Evolutionary conservation across 2,888 invertebrate species (phyloP).

Genomic region (Adineta ricciae): DNA sequence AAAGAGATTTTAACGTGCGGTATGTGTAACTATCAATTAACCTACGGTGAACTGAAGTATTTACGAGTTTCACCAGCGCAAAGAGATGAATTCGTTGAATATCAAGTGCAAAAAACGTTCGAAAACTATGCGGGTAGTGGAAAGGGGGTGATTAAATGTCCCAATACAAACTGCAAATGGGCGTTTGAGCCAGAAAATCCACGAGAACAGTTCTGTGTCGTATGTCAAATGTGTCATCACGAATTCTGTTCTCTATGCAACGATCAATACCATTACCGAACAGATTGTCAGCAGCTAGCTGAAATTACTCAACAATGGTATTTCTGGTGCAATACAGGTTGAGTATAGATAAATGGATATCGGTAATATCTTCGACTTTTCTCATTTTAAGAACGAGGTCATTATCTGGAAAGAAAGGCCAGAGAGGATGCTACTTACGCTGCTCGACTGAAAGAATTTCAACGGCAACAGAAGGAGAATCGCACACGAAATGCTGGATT

Average conservation of each 20-base stretch:
- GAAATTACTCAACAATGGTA: background rate
- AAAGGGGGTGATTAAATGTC: background rate
- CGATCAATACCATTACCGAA: background rate
- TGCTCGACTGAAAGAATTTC: background rate
- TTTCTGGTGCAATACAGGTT: background rate
- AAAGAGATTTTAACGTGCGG: background rate
- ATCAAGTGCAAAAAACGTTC: background rate
- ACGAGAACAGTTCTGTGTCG: background rate
- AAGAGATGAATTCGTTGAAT: background rate
- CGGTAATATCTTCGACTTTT: background rate
- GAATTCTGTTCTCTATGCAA: constrained; percentile 4
- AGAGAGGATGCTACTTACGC: background rate
- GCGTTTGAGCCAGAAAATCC: background rate
- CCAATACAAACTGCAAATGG: background rate
- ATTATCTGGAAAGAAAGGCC: background rate
- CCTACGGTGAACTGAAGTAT: background rate
- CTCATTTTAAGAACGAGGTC: background rate
- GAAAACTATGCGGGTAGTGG: background rate
- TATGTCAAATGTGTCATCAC: background rate
- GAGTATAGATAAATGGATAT: background rate
- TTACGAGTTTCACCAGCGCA: background rate
- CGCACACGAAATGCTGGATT: background rate
- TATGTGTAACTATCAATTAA: background rate
- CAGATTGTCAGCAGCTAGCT: background rate
- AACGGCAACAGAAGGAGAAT: background rate